Percentiles rank a stretch among this genome's conserved stretches.
Conservation (phyloP, 2,113 vertebrate genomes). For the Thalassarche chlororhynchos region DNA sequence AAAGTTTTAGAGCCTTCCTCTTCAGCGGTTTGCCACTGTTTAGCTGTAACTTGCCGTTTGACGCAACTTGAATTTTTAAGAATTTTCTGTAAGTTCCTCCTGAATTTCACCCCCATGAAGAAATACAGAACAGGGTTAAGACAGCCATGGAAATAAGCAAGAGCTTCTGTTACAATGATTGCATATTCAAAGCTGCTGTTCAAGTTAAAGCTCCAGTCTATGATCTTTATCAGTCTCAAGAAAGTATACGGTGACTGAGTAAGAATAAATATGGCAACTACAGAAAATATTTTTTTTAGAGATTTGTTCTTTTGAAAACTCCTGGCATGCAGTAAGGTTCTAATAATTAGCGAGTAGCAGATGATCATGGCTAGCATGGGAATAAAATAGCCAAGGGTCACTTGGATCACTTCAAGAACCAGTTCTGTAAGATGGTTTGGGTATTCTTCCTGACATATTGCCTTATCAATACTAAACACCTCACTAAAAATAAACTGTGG, state of each 20-base stretch:
- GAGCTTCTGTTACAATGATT: conserved; percentile 45
- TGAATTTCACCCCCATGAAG: conserved; percentile 71
- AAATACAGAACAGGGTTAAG: conserved; percentile 76
- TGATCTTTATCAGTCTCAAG: conserved; percentile 15
- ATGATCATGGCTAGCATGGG: conserved; percentile 52
- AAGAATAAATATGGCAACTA: conserved; percentile 61
- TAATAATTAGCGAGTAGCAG: conserved; percentile 69
- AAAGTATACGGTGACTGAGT: conserved; percentile 69
- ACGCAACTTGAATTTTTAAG: conserved; percentile 27
- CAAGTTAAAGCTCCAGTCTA: background rate
- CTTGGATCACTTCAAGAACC: conserved; percentile 31
- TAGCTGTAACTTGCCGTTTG: background rate
- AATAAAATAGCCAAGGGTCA: conserved; percentile 67
- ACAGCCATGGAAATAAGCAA: conserved; percentile 70
- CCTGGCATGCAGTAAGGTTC: conserved; percentile 42
- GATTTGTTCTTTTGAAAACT: conserved; percentile 69
- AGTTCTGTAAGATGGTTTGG: background rate
- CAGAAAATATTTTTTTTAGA: conserved; percentile 63
- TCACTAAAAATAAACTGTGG: conserved; percentile 63
- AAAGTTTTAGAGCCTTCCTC: conserved; percentile 52
- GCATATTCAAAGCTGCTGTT: background rate
- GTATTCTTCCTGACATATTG: background rate
- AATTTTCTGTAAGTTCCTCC: conserved; percentile 66
- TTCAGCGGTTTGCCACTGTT: background rate
- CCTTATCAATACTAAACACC: background rate